Evolutionary conservation across 2,888 invertebrate genomes (phyloP), one percentile per base, ranked within the genome.

Genomic region (Acleris literana): DNA sequence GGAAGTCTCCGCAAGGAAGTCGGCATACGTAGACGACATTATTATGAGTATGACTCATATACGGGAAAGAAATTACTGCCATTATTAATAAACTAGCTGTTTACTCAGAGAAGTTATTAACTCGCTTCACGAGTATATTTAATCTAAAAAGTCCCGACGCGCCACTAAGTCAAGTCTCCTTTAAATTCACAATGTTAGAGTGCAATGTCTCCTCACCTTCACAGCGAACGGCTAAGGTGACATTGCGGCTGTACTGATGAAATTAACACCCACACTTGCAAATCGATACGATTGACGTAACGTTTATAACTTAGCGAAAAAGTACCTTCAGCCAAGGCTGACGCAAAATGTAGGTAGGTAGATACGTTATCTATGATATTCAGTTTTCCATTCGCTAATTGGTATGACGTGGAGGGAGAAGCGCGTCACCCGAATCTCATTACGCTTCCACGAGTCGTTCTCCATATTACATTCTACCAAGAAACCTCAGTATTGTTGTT

Each of bases 1-100:
- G 88, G 90, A 91, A 90, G 85, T 76, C 75, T 85, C 74, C 68
- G 70, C 76, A 78, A 77, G 78, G 87, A 88, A 88, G 89, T 86
- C 89, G 72, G 74, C 73, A 73, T 71, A 69, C 75, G 76, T 73
- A 84, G 84, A 81, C 88, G 82, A 84, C 81, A 84, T 76, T 69
- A 29, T n/a, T 18, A n/a, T 3, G 33, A 17, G 54, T 11, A 13
- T 46, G 22, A 57, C 25, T 57, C n/a, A 20, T 56, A 20, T 43
- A n/a, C 22, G 25, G 49, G 20, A 56, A 44, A 46, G 11, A 56
- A 43, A 57, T n/a, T n/a, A 29, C 39, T 39, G 13, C 39, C 13
- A 13, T 39, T 39, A 39, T 39, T 39, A 39, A 39, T 39, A 11
- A 39, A 39, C 39, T 13, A 4, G 4, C 13, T 13, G 13, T 39